Percentiles rank a stretch among this genome's conserved stretches.
phyloP scores from a whole-genome alignment of 2,113 vertebrate species.

The Semnopithecus entellus region DNA sequence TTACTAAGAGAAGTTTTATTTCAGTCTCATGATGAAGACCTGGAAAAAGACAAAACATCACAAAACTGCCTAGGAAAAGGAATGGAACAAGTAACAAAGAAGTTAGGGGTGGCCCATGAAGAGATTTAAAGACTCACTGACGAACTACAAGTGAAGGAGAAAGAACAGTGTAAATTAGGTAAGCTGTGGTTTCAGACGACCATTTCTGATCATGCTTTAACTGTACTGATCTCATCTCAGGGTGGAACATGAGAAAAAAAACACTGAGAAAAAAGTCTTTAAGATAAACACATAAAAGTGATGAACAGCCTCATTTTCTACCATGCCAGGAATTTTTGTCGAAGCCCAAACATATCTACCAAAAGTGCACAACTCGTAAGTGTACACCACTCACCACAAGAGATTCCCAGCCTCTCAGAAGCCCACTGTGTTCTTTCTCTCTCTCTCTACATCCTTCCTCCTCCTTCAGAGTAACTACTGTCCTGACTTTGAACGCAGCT shows the following conservation, averaged over 20 bases:
- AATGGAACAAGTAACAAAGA: slow-evolving; percentile 84
- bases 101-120: slow-evolving; percentile 85
- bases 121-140: slow-evolving; percentile 87
- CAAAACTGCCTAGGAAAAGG: slow-evolving; percentile 81
- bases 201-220: background rate
- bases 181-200: background rate
- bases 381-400: background rate
- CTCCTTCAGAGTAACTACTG: background rate
- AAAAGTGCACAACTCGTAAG: background rate
- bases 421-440: background rate
- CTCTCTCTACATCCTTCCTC: background rate
- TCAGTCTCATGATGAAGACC: slow-evolving; percentile 82
- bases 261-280: background rate
- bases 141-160: slow-evolving; percentile 84
- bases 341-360: background rate
- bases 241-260: background rate
- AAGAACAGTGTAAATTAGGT: slow-evolving; percentile 82
- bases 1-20: slow-evolving; percentile 49
- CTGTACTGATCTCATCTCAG: background rate
- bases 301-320: background rate
- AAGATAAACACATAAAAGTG: background rate
- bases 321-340: background rate
- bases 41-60: slow-evolving; percentile 76
- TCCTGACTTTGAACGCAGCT: background rate
- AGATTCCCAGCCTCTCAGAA: background rate